phyloP scores from a whole-genome alignment of 2,888 invertebrate species.

The Ceriagrion tenellum region DNA sequence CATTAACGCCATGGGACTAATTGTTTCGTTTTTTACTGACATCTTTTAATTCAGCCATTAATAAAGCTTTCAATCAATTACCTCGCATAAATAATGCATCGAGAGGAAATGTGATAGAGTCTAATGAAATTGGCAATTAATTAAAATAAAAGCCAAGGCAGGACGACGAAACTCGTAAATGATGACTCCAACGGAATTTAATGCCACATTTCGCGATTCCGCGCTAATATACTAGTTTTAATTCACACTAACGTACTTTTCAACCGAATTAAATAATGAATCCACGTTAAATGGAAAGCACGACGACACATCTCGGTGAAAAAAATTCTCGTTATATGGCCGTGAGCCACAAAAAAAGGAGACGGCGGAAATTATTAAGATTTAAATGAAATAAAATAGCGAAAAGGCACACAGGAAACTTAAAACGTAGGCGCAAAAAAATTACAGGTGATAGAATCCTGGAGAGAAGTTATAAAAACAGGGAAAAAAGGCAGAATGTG shows the following conservation, averaged over 20 bases:
- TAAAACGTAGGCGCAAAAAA: background rate
- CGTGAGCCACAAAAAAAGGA: background rate
- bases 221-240: background rate
- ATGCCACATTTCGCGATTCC: background rate
- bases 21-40: background rate
- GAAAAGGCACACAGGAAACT: background rate
- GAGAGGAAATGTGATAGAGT: background rate
- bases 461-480: background rate
- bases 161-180: background rate
- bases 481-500: background rate
- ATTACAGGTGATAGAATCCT: background rate
- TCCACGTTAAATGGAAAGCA: background rate
- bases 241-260: background rate
- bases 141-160: background rate
- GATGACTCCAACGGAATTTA: background rate
- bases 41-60: background rate
- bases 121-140: background rate
- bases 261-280: background rate
- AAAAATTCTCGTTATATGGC: background rate
- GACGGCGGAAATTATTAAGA: background rate
- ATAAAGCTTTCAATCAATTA: background rate
- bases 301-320: background rate
- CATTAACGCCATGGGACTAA: background rate
- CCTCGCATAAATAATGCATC: background rate
- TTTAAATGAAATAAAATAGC: constrained; percentile 10